Base-by-base conservation (phyloP, 2,113 vertebrate genomes). In the Cheilinus undulatus region DNA sequence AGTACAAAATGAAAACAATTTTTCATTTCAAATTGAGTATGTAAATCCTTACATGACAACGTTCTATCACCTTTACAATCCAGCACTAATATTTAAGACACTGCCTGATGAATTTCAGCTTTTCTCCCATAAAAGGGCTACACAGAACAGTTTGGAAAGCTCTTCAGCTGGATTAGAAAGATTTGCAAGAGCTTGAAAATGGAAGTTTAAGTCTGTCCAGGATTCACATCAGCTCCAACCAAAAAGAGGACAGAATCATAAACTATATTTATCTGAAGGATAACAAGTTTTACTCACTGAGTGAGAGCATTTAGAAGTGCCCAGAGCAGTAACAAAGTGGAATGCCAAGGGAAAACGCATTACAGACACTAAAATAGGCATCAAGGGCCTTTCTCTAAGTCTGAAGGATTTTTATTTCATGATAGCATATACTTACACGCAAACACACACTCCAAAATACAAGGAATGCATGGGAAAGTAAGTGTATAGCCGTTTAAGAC, bases 391-490 rank as follows among this genome's bases (percentile, higher is more conserved):
- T 50, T 45, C 19, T 45, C 19, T 9, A 45, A 45, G 19, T n/a
- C 19, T 45, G 12, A 27, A 46, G 28, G 46, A 40, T 58, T 64
- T 82, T 58, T 60, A 34, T 50, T 28, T 69, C 23, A 43, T 27
- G 26, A 62, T 34, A 70, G 52, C 34, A 61, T 61, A 71, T 42
- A n/a, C 46, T 53, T 26, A 43, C 45, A 80, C 49, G 68, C 56
- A 58, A 22, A 7, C 40, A 42, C 40, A 49, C 43, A 50, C 38
- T 24, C 23, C 51, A 30, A 70, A 59, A 69, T 48, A 69, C 2
- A 28, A 26, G 73, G 82, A 89, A 90, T 89, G 79, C 79, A 75
- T 88, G 88, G 74, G 78, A 84, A 86, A 84, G 51, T 68, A 24
- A 45, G 51, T 80, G 56, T 81, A 23, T 62, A 66, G 69, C 70